Conservation (phyloP, 2,888 invertebrate species). For the Chymomyza procnemis region DNA sequence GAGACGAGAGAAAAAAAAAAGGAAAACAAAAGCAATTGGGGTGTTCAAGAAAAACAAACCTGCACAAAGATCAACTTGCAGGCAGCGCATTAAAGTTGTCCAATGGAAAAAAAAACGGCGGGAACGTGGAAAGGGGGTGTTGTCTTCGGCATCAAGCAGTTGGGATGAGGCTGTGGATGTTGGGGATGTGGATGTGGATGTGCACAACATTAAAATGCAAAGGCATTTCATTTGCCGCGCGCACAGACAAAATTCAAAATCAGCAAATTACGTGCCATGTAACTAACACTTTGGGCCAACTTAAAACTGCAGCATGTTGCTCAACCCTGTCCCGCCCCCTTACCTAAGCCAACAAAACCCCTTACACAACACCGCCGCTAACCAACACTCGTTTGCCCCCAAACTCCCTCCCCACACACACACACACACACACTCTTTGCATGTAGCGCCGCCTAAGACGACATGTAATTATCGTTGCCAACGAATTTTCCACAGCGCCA, state of each 20-base stretch:
- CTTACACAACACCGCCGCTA: neutral
- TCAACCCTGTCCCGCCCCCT: no score
- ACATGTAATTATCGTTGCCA: constrained; percentile 68
- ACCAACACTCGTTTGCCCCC: neutral
- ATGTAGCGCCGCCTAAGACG: constrained; percentile 49
- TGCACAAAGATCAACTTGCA: neutral
- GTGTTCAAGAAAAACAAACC: neutral
- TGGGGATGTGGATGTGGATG: no score
- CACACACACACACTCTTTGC: neutral
- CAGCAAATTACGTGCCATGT: constrained; percentile 73
- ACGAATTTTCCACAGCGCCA: constrained; percentile 14
- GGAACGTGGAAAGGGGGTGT: no score
- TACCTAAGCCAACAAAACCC: neutral
- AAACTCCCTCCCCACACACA: neutral
- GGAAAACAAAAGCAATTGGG: neutral
- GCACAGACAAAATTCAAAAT: constrained; percentile 68
- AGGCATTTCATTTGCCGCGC: constrained; percentile 70
- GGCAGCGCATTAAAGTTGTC: neutral
- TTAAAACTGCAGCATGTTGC: constrained; percentile 15
- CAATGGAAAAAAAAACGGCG: neutral
- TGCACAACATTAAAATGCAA: constrained; percentile 65
- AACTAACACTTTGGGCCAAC: constrained; percentile 62
- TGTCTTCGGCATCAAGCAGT: neutral
- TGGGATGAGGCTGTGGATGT: no score
- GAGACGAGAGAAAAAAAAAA: neutral